Conservation (phyloP, 1,140 invertebrate genomes). For the Tigriopus japonicus region DNA sequence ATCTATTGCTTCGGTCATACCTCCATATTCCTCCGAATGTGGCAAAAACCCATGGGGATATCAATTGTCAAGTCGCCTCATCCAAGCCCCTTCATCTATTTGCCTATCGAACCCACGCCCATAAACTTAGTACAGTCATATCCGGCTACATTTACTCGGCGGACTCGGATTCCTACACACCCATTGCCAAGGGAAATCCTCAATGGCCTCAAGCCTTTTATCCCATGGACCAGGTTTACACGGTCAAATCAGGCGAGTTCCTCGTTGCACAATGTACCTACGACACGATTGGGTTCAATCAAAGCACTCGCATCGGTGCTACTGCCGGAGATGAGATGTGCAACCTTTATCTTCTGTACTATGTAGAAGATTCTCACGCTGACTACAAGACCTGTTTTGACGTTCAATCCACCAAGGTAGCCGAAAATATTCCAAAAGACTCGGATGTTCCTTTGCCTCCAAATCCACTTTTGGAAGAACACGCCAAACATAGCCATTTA, state of each 20-base stretch:
- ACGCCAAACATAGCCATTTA: conserved; percentile 19
- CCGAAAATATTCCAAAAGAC: conserved; percentile 16
- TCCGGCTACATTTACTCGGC: background rate
- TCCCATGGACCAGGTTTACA: conserved; percentile 21
- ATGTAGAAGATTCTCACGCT: conserved; percentile 22
- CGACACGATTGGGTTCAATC: background rate
- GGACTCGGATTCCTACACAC: conserved; percentile 16
- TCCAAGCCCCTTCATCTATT: conserved; percentile 30
- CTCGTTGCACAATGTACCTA: conserved; percentile 23
- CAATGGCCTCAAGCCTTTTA: conserved; percentile 33
- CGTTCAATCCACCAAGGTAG: conserved; percentile 15
- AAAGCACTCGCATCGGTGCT: conserved; percentile 14
- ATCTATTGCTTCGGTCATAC: conserved; percentile 21
- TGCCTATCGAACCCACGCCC: conserved; percentile 39
- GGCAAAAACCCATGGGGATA: conserved; percentile 18
- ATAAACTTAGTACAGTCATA: conserved; percentile 29
- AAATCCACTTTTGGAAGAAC: conserved; percentile 29
- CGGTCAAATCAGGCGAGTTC: conserved; percentile 23
- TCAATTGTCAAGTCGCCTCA: conserved; percentile 19
- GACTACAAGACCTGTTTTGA: conserved; percentile 17
- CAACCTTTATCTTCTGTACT: conserved; percentile 48
- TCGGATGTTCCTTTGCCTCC: conserved; percentile 25
- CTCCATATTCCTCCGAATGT: conserved; percentile 23
- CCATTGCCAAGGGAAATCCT: conserved; percentile 28
- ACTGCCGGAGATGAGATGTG: conserved; percentile 46